Evolutionary conservation across 2,888 invertebrate genomes (phyloP), one percentile per base, ranked within the genome.

Genomic region (Apoderus coryli): DNA sequence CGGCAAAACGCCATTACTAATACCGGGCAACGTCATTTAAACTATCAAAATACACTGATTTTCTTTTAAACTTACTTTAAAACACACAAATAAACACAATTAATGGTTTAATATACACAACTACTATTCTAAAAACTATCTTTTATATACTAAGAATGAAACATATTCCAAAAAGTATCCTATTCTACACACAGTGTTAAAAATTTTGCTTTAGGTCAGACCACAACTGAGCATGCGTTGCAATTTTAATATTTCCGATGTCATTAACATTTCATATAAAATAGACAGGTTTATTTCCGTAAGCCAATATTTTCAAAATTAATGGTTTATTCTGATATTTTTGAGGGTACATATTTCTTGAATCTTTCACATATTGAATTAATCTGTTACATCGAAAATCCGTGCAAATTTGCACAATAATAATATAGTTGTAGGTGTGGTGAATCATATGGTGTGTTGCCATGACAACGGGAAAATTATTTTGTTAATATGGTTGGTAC

Each of bases 141-240:
- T 38, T 36, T 38, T 35, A n/a, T n/a, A 37, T 27, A 34, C 43
- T 42, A 44, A 38, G 41, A 46, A 45, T 42, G 40, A 38, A 46
- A 40, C 45, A 43, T 45, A 42, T 44, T 44, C 44, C n/a, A n/a
- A n/a, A n/a, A 41, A 34, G 33, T 41, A 44, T 43, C 44, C 40
- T 43, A 41, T 39, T 34, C 41, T 31, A 42, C 39, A 41, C 40
- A 46, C 41, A 43, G 38, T 46, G 44, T 46, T 43, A 43, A 41
- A 40, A 44, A 46, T 44, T 44, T 44, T 45, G 44, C 45, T 36
- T 45, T 44, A 36, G 42, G 44, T 43, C 44, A 44, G 39, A 42
- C 34, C 32, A 39, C 31, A 25, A 27, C 14, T 33, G 38, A 35
- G 41, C 44, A 42, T 42, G 46, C 43, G 43, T 34, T 26, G 15